These are phyloP conservation scores for Oophaga pumilio DNA, from an alignment of 2,113 vertebrate species.

Conservation along the genomic window DNA sequence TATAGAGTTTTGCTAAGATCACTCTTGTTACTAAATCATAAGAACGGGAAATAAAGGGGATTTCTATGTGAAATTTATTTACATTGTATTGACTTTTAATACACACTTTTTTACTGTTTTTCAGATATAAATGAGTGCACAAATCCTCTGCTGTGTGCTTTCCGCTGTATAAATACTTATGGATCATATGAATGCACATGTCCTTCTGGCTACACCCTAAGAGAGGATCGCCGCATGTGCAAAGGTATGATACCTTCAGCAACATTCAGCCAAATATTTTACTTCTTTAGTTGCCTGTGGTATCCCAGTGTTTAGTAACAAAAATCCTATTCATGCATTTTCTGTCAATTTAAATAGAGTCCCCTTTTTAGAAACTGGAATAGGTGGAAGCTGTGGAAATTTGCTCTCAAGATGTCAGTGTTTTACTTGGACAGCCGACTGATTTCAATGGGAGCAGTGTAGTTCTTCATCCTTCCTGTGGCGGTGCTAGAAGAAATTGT, in stretches of 20 bases:
- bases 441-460: not conserved
- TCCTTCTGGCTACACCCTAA: slow-evolving; percentile 84
- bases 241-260: slow-evolving; percentile 75
- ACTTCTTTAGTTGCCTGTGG: not conserved
- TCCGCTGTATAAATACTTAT: slow-evolving; percentile 92
- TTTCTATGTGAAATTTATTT: too few species aligned
- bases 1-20: not conserved
- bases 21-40: not conserved
- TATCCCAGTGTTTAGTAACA: too few species aligned
- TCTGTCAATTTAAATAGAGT: not conserved
- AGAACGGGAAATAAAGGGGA: not conserved
- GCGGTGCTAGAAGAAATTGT: too few species aligned
- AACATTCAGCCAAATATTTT: not conserved
- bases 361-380: not conserved
- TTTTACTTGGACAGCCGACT: not conserved
- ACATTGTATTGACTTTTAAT: not conserved
- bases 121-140: slow-evolving; percentile 91
- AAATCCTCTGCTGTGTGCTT: slow-evolving; percentile 91
- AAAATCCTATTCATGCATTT: too few species aligned
- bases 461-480: not conserved
- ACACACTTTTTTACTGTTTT: not conserved
- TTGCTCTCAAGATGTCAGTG: not conserved
- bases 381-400: not conserved
- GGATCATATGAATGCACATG: slow-evolving; percentile 93
- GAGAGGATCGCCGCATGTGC: slow-evolving; percentile 91